Percentiles rank a stretch among this genome's conserved stretches.
Conservation (phyloP, 2,888 invertebrate species). For the Tanytarsus gracilentus region DNA sequence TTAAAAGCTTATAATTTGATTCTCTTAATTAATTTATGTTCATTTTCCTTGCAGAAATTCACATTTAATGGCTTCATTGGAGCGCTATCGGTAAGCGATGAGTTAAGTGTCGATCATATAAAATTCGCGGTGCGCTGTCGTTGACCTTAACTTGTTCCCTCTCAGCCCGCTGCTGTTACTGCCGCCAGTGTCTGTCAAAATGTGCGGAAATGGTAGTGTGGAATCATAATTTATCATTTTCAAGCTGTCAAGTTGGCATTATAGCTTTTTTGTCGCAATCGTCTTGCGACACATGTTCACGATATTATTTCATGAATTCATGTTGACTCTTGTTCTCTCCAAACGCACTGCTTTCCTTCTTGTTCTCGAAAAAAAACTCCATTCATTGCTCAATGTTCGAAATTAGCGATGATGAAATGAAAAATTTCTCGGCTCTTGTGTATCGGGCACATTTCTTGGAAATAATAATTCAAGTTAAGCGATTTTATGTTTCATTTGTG, state of each 20-base stretch:
- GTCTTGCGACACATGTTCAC: neutral
- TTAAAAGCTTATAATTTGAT: neutral
- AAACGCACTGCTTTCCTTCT: neutral
- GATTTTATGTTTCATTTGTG: too few species aligned
- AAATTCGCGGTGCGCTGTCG: too few species aligned
- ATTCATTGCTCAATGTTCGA: neutral
- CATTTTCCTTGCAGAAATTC: neutral
- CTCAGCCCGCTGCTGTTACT: too few species aligned
- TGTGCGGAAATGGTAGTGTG: slow-evolving; percentile 1
- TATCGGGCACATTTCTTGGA: slow-evolving; percentile 1
- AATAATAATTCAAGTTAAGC: too few species aligned
- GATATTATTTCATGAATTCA: neutral
- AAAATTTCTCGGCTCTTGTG: neutral
- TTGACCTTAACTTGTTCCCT: too few species aligned
- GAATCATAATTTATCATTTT: slow-evolving; percentile 11
- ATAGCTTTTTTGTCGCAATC: neutral
- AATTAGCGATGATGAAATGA: slow-evolving; percentile 21
- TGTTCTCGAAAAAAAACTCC: neutral
- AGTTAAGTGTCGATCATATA: too few species aligned
- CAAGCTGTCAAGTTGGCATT: neutral
- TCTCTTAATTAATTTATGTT: slow-evolving; percentile 13
- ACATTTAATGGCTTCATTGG: slow-evolving; percentile 6
- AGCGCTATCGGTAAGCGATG: neutral
- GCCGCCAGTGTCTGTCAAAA: too few species aligned
- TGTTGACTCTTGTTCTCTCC: neutral